Evolutionary conservation across 1,140 invertebrate genomes (phyloP).

Genomic region (Phthorimaea operculella): DNA sequence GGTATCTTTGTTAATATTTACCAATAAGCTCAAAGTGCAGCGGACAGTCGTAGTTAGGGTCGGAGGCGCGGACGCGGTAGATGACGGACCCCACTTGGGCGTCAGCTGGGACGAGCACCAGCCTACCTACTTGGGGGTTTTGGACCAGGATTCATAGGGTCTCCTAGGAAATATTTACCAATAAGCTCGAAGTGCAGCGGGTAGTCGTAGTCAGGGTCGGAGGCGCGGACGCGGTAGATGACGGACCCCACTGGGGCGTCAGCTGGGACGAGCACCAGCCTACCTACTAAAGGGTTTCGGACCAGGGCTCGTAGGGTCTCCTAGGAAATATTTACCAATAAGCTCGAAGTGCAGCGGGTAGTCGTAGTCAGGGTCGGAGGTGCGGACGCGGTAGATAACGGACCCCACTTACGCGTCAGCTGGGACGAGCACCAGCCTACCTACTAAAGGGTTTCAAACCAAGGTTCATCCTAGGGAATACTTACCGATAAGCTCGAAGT

Average conservation of each 20-base stretch:
- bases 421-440: slow-evolving; percentile 82
- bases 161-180: no score
- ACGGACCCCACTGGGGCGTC: slow-evolving; percentile 85
- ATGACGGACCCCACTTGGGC: slow-evolving; percentile 85
- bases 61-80: slow-evolving; percentile 86
- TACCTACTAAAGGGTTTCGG: no score
- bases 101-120: slow-evolving; percentile 83
- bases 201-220: slow-evolving; percentile 88
- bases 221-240: slow-evolving; percentile 86
- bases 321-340: slow-evolving; percentile 66
- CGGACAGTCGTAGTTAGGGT: slow-evolving; percentile 88
- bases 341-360: slow-evolving; percentile 86
- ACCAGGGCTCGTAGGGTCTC: no score
- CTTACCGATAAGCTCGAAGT: no score
- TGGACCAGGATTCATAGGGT: no score
- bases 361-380: slow-evolving; percentile 87
- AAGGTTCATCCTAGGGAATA: no score
- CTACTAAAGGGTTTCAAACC: no score
- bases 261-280: slow-evolving; percentile 81
- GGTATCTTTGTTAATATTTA: slow-evolving; percentile 55
- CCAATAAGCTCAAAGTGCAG: slow-evolving; percentile 82
- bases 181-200: slow-evolving; percentile 83
- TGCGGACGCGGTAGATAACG: slow-evolving; percentile 87
- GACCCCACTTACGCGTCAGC: slow-evolving; percentile 83
- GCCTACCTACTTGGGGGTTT: no score